phyloP scores from a whole-genome alignment of 2,888 invertebrate species.

The Gnatocerus cornutus region DNA sequence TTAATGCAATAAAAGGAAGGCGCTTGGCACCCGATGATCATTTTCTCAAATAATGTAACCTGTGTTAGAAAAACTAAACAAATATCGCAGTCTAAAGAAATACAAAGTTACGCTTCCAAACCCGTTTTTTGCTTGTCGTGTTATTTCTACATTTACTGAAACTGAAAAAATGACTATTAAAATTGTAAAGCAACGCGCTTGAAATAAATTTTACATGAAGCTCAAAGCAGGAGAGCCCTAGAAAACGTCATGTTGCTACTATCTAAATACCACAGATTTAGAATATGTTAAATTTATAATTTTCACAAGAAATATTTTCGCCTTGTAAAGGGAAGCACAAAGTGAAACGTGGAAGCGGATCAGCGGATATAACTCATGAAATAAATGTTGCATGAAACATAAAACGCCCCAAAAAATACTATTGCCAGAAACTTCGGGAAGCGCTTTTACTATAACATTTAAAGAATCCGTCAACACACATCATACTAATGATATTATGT shows the following conservation, averaged over 20 bases:
- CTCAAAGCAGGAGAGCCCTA: background rate
- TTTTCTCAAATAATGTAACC: too few species aligned
- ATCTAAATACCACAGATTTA: background rate
- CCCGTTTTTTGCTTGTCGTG: too few species aligned
- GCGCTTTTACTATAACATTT: background rate
- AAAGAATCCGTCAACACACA: constrained; percentile 19
- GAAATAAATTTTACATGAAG: background rate
- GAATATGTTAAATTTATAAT: background rate
- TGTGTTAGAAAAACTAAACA: too few species aligned
- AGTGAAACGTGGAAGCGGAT: constrained; percentile 26
- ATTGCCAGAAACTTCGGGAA: constrained; percentile 4
- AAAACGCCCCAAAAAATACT: constrained; percentile 24
- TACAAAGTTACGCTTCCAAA: too few species aligned
- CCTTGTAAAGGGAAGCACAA: constrained; percentile 3
- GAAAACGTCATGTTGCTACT: background rate
- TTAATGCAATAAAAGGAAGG: too few species aligned
- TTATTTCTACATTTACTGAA: too few species aligned
- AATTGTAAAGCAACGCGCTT: too few species aligned
- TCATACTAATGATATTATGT: background rate
- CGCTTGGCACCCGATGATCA: too few species aligned
- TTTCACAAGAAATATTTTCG: constrained; percentile 4
- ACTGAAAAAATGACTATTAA: too few species aligned
- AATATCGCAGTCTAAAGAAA: too few species aligned
- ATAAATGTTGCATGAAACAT: constrained; percentile 42
- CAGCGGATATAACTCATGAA: constrained; percentile 34